phyloP scores from a whole-genome alignment of 2,888 invertebrate species.

The Apotomis turbidana region DNA sequence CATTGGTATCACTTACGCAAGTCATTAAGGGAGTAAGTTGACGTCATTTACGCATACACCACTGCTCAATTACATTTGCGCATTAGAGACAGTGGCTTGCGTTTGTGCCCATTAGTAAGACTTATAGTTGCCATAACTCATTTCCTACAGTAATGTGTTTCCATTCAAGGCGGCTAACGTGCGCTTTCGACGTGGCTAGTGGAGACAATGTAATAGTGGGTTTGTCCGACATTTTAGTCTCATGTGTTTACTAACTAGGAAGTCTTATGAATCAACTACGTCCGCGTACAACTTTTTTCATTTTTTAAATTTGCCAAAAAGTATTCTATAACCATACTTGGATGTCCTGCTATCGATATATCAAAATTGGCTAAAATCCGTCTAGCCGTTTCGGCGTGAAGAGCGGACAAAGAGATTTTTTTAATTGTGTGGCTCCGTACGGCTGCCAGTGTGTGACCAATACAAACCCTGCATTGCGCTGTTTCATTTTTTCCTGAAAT shows the following conservation, averaged over 20 bases:
- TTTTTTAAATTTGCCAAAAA: too few relatives aligned
- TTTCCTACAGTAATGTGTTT: conserved; percentile 64
- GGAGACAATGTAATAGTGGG: conserved; percentile 30
- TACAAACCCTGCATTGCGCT: too few relatives aligned
- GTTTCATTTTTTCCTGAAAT: too few relatives aligned
- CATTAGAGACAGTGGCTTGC: conserved; percentile 40
- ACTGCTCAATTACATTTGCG: conserved; percentile 34
- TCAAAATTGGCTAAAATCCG: too few relatives aligned
- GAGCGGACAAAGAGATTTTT: too few relatives aligned
- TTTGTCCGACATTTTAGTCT: not conserved
- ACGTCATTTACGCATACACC: conserved; percentile 46
- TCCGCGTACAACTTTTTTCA: too few relatives aligned
- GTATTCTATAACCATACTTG: too few relatives aligned
- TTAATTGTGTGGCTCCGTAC: too few relatives aligned
- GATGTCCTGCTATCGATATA: too few relatives aligned
- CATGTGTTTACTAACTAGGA: not conserved
- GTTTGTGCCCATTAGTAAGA: conserved; percentile 57
- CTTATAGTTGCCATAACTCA: conserved; percentile 68
- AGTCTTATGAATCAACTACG: too few relatives aligned
- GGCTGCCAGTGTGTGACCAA: too few relatives aligned
- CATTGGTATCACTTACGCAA: conserved; percentile 15
- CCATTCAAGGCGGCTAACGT: conserved; percentile 59
- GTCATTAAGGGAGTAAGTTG: conserved; percentile 45
- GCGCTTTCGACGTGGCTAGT: conserved; percentile 38
- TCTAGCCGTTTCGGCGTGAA: too few relatives aligned